A percentile compares a stretch with the other conserved stretches of the same genome.
Conservation (phyloP, 2,888 invertebrate species). For the Bellardia pandia region DNA sequence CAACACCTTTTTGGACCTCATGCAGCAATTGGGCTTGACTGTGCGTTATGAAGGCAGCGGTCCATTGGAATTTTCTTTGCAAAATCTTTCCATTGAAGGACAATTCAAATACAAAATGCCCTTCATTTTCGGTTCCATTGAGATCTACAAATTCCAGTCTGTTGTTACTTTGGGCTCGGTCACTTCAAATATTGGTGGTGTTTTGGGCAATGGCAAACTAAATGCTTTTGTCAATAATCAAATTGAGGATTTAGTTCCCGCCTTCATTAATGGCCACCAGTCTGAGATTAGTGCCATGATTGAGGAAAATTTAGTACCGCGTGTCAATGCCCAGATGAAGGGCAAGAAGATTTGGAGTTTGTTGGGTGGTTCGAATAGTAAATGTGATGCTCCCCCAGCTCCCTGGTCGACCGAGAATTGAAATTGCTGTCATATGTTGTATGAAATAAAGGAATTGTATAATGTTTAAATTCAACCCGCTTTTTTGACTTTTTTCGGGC, state of each 20-base stretch:
- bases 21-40: conserved; percentile 77
- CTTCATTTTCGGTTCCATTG: conserved; percentile 79
- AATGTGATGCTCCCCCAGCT: conserved; percentile 78
- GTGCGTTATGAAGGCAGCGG: conserved; percentile 80
- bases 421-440: neutral
- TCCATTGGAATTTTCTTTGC: conserved; percentile 77
- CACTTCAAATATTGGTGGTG: conserved; percentile 79
- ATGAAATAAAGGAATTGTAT: conserved; percentile 16
- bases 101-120: conserved; percentile 82
- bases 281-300: conserved; percentile 77
- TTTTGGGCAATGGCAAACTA: conserved; percentile 79
- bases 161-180: conserved; percentile 78
- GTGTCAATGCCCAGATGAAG: conserved; percentile 77
- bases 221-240: conserved; percentile 78
- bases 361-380: conserved; percentile 67
- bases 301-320: conserved; percentile 77
- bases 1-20: conserved; percentile 77
- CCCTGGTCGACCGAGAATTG: conserved; percentile 76
- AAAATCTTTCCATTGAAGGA: conserved; percentile 79
- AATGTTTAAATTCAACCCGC: neutral
- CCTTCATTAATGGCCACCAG: conserved; percentile 78
- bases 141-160: conserved; percentile 80
- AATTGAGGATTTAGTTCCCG: conserved; percentile 78
- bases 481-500: neutral
- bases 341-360: conserved; percentile 81